Conservation (phyloP, 1,140 invertebrate species). For the Thrips palmi region DNA sequence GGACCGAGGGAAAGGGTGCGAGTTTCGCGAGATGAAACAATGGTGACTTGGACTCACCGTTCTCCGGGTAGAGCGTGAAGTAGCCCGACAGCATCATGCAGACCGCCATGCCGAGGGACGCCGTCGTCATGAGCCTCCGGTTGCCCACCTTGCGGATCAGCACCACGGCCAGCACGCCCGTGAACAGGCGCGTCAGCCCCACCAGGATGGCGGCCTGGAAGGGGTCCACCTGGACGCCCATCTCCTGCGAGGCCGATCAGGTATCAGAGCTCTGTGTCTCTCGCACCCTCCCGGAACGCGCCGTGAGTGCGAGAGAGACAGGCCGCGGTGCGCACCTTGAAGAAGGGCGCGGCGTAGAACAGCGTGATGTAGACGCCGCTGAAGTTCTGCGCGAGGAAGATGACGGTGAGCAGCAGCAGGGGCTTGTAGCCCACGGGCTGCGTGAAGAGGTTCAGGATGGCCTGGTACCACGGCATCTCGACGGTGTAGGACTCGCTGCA, state of each 20-base stretch:
- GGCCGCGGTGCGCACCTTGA: conserved; percentile 30
- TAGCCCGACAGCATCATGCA: conserved; percentile 32
- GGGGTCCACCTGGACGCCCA: conserved; percentile 27
- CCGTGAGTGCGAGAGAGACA: no score
- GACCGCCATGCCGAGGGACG: conserved; percentile 28
- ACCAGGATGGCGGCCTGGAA: conserved; percentile 37
- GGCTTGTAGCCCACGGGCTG: conserved; percentile 40
- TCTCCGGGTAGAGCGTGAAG: no score
- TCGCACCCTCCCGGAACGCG: no score
- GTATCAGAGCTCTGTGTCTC: no score
- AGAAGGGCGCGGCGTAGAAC: conserved; percentile 45
- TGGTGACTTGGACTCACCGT: no score
- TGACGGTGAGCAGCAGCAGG: conserved; percentile 29
- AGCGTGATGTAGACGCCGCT: conserved; percentile 45
- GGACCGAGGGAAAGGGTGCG: no score
- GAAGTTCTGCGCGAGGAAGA: conserved; percentile 41
- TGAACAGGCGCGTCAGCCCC: conserved; percentile 39
- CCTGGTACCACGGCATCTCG: no score
- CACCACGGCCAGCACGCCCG: conserved; percentile 33
- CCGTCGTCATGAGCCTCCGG: conserved; percentile 29
- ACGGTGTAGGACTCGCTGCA: no score
- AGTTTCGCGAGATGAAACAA: no score
- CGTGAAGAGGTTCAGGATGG: no score
- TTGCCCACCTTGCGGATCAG: conserved; percentile 28
- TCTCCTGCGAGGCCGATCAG: no score